Conservation (phyloP, 2,797 vertebrate species). For the Gorsachius magnificus region DNA sequence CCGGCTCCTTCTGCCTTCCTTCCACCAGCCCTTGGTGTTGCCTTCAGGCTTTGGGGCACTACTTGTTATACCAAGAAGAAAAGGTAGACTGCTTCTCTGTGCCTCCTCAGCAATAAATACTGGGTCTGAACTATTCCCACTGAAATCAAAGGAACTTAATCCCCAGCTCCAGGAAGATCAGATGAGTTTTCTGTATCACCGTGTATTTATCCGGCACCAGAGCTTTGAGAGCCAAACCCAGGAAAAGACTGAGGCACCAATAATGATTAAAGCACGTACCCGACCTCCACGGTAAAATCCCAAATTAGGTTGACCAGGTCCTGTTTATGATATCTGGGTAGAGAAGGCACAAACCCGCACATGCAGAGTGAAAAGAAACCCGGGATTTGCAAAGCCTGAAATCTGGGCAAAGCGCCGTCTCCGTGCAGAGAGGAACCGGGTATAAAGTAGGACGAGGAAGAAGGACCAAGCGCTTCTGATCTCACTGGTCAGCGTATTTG, state of each 20-base stretch:
- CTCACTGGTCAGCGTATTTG: accelerated
- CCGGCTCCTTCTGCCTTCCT: background rate
- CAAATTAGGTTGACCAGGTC: accelerated
- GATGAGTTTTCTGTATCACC: background rate
- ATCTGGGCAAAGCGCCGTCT: background rate
- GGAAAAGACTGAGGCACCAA: background rate
- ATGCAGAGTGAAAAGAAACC: background rate
- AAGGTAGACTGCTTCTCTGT: background rate
- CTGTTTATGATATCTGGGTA: background rate
- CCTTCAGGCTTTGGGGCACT: background rate
- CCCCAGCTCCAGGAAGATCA: background rate
- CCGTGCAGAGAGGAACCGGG: accelerated
- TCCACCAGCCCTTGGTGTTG: accelerated
- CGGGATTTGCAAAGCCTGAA: background rate
- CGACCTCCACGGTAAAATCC: background rate
- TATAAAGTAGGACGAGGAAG: accelerated
- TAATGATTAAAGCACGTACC: accelerated
- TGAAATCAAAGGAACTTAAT: background rate
- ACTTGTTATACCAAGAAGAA: background rate
- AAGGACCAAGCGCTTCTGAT: background rate
- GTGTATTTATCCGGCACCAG: background rate
- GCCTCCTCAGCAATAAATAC: background rate
- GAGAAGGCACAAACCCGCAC: background rate
- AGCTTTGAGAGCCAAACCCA: background rate
- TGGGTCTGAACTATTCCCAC: accelerated